Evolutionary conservation across 2,113 vertebrate species (phyloP).

Genomic region (Pogona vitticeps): DNA sequence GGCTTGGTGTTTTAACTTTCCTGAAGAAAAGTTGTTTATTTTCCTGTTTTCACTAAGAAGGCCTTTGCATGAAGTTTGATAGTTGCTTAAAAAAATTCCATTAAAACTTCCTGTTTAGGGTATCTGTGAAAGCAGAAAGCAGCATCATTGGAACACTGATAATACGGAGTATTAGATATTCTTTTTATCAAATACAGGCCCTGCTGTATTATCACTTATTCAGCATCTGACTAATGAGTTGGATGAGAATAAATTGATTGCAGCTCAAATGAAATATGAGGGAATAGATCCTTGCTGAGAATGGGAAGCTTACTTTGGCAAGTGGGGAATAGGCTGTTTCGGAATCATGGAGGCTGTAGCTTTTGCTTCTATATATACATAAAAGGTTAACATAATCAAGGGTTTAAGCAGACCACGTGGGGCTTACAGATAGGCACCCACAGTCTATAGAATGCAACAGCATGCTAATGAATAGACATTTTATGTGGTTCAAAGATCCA

Average conservation of each 20-base stretch:
- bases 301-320: background rate
- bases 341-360: background rate
- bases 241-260: constrained; percentile 22
- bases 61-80: background rate
- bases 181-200: background rate
- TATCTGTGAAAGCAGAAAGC: background rate
- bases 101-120: background rate
- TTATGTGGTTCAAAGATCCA: background rate
- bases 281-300: constrained; percentile 20
- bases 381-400: background rate
- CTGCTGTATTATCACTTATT: constrained; percentile 1
- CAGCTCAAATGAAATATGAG: constrained; percentile 17
- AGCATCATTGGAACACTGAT: background rate
- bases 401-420: background rate
- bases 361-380: background rate
- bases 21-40: background rate
- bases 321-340: background rate
- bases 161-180: constrained; percentile 10
- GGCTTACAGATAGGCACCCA: background rate
- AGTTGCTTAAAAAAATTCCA: background rate
- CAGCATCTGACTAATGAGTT: constrained; percentile 18
- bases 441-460: background rate
- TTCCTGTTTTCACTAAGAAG: background rate
- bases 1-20: too few species aligned
- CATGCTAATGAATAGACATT: background rate